A percentile compares a stretch with the other conserved stretches of the same genome.
Evolutionary conservation across 2,888 invertebrate species (phyloP).

Genomic region (Gastrophysa polygoni): DNA sequence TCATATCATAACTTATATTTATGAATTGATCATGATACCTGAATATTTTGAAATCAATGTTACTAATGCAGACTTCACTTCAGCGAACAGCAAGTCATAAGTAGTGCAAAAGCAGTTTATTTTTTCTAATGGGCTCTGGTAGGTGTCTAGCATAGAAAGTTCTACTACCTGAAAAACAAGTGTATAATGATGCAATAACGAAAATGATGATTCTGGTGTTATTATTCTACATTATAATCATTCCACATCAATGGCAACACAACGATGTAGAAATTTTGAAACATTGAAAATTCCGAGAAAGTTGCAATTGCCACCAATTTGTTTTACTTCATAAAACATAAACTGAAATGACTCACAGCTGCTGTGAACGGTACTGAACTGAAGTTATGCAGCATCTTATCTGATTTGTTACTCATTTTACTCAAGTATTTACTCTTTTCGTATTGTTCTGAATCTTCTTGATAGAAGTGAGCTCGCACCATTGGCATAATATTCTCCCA

Average conservation of each 20-base stretch:
- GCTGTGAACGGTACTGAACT: constrained; percentile 56
- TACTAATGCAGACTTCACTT: constrained; percentile 58
- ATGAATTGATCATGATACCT: constrained; percentile 35
- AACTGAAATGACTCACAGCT: constrained; percentile 48
- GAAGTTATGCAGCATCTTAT: constrained; percentile 39
- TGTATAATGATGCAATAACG: no score
- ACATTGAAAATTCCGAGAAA: no score
- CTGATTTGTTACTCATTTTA: neutral
- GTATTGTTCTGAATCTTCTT: constrained; percentile 52
- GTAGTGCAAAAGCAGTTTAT: constrained; percentile 57
- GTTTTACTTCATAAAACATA: constrained; percentile 5
- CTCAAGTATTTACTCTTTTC: constrained; percentile 39
- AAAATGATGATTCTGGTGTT: neutral
- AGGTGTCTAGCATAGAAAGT: constrained; percentile 56
- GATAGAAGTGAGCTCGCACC: constrained; percentile 46
- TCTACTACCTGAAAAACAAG: constrained; percentile 57
- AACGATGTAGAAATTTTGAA: no score
- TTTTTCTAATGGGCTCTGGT: constrained; percentile 58
- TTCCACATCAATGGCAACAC: no score
- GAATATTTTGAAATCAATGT: constrained; percentile 52
- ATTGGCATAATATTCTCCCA: constrained; percentile 53
- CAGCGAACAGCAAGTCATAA: constrained; percentile 59
- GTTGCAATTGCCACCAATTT: no score
- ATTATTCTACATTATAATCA: no score
- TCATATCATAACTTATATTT: no score